Base-by-base conservation (phyloP, 2,888 invertebrate species). In the Dendrolimus pini region DNA sequence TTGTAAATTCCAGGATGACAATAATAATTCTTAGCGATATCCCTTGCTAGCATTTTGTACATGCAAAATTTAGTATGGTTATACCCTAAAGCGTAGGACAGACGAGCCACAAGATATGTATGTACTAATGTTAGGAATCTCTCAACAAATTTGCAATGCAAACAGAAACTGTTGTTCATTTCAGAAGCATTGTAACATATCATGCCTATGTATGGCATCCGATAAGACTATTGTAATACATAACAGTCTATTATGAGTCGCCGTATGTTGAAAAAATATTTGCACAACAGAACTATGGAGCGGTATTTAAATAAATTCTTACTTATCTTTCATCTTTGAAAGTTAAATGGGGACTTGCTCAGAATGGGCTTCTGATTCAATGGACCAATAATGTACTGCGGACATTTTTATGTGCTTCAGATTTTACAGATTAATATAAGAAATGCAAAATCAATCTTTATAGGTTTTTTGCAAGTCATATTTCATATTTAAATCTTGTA, bases 71-170 rank as follows among this genome's bases (percentile, higher is more conserved):
- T 47, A 12, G 12, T 47, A 47, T 47, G 47, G 47, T 47, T 47
- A 47, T 47, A 10, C 47, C 47, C 12, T 47, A 47, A 47, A 47
- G 9, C 47, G 3, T 30, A 30, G 30, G 6, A 30, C 30, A 30
- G 6, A 8, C 2, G 12, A 47, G 47, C 47, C 47, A 47, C 1
- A 47, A 0, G 9, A 12, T 47, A 47, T 30, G 30, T 30, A 30
- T 30, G 6, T 30, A 30, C 30, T 30, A 30, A 30, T 2, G 47
- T 2, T 47, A 14, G 54, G 55, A 56, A 56, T 59, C 53, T 56
- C 41, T 56, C 41, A 53, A 56, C 54, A 52, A 14, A 59, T 59
- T 59, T 58, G 55, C 42, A 55, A 54, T 55, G 55, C 55, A 58
- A 58, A 59, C 54, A 56, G 52, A 47, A 47, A 9, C 12, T 47